A percentile compares a stretch with the other conserved stretches of the same genome.
Conservation (phyloP, 2,797 vertebrate species). For the Pipistrellus pygmaeus region DNA sequence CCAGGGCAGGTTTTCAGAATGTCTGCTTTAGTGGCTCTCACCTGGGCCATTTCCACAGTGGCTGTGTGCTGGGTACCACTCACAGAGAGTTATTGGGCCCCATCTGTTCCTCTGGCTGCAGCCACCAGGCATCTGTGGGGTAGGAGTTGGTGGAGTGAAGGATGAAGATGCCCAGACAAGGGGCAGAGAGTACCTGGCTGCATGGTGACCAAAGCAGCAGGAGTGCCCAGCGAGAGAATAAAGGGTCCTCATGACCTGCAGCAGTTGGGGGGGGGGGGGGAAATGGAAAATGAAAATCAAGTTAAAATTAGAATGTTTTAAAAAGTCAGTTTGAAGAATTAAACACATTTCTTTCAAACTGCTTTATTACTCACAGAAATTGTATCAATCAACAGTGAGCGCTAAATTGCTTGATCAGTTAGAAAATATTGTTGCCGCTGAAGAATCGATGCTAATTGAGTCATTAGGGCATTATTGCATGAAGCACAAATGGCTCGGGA, state of each 20-base stretch:
- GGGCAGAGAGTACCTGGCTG: neutral
- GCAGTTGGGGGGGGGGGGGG: neutral
- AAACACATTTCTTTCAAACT: slow-evolving; percentile 82
- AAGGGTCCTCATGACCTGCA: neutral
- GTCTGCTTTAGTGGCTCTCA: slow-evolving; percentile 6
- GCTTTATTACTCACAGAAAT: slow-evolving; percentile 86
- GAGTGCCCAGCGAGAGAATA: neutral
- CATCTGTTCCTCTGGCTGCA: slow-evolving; percentile 70
- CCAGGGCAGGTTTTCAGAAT: slow-evolving; percentile 61
- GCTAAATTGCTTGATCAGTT: slow-evolving; percentile 85
- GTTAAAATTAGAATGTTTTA: slow-evolving; percentile 80
- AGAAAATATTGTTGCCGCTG: slow-evolving; percentile 86
- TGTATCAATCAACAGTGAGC: slow-evolving; percentile 85
- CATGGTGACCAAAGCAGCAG: neutral
- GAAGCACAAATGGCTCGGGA: slow-evolving; percentile 80
- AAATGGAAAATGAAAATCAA: slow-evolving; percentile 28
- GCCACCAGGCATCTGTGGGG: neutral
- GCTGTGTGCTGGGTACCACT: neutral
- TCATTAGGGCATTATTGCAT: slow-evolving; percentile 86
- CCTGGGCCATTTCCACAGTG: neutral
- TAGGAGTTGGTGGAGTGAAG: neutral
- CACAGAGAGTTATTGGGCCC: neutral
- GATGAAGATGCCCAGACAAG: neutral
- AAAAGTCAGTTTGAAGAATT: slow-evolving; percentile 82
- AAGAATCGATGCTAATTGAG: slow-evolving; percentile 88